Conservation (phyloP, 2,888 invertebrate species). For the Mechanitis mazaeus region DNA sequence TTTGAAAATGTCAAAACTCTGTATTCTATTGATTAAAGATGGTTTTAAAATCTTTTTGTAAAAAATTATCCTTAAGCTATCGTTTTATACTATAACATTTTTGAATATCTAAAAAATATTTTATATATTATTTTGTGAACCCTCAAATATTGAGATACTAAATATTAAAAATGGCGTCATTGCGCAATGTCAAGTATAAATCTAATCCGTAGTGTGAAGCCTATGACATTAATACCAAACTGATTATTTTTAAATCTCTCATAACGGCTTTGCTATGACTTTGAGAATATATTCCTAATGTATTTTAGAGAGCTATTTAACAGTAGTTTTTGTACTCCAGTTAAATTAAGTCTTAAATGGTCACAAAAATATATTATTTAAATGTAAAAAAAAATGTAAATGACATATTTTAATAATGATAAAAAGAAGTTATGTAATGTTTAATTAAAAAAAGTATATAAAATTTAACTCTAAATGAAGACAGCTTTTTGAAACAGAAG, state of each 20-base stretch:
- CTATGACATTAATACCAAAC: constrained; percentile 46
- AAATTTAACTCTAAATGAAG: background rate
- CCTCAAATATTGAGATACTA: constrained; percentile 19
- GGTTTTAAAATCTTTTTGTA: too few species aligned
- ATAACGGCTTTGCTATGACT: constrained; percentile 26
- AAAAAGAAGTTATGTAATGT: background rate
- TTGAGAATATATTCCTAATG: background rate
- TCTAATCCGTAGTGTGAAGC: constrained; percentile 42
- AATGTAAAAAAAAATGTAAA: too few species aligned
- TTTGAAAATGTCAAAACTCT: background rate
- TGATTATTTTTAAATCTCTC: constrained; percentile 47
- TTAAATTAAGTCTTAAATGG: too few species aligned
- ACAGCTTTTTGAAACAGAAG: background rate
- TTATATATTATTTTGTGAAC: constrained; percentile 7
- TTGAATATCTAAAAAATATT: constrained; percentile 10
- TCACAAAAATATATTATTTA: too few species aligned
- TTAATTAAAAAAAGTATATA: background rate
- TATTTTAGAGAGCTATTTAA: background rate
- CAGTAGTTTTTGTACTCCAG: too few species aligned
- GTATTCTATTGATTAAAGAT: too few species aligned
- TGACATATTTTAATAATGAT: too few species aligned
- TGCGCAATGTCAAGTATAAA: constrained; percentile 39
- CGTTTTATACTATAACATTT: background rate
- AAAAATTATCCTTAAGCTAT: background rate
- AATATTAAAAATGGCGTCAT: constrained; percentile 30